A percentile compares a stretch with the other conserved stretches of the same genome.
Conservation (phyloP, 2,888 invertebrate species). For the Drymonia ruficornis region DNA sequence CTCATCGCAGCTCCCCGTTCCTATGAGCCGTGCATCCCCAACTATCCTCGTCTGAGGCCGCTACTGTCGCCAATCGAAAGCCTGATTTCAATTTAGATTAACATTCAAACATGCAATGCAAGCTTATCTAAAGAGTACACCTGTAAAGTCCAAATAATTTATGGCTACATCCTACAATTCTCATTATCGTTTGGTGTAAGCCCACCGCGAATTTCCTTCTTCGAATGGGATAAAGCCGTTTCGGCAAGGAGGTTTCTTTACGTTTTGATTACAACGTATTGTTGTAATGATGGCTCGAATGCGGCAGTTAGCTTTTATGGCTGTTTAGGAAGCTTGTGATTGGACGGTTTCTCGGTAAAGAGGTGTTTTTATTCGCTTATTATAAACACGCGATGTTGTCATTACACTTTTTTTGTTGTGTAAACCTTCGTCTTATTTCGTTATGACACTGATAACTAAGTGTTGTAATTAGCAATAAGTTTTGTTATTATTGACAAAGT, state of each 20-base stretch:
- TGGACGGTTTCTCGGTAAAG: background rate
- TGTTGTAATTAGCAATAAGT: too few species aligned
- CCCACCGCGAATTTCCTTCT: constrained; percentile 47
- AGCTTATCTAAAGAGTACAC: constrained; percentile 81
- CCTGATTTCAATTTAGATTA: constrained; percentile 84
- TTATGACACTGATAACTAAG: too few species aligned
- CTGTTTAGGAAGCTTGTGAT: constrained; percentile 1
- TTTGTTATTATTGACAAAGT: too few species aligned
- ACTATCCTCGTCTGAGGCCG: constrained; percentile 59
- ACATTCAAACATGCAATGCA: constrained; percentile 76
- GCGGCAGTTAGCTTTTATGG: constrained; percentile 7
- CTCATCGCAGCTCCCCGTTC: constrained; percentile 18
- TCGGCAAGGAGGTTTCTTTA: constrained; percentile 20
- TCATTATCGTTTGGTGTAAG: constrained; percentile 53
- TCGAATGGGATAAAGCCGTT: constrained; percentile 33
- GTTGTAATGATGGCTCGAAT: constrained; percentile 21
- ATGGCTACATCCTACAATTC: constrained; percentile 58
- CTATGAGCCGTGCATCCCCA: constrained; percentile 38
- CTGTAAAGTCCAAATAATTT: constrained; percentile 81
- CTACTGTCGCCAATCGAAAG: constrained; percentile 81
- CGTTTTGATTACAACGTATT: constrained; percentile 37
- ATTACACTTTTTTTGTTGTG: constrained; percentile 13
- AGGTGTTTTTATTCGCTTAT: background rate
- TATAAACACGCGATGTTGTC: constrained; percentile 3
- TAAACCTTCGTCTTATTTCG: constrained; percentile 12